Conservation (phyloP, 2,888 invertebrate genomes). For the Plemyria rubiginata region DNA sequence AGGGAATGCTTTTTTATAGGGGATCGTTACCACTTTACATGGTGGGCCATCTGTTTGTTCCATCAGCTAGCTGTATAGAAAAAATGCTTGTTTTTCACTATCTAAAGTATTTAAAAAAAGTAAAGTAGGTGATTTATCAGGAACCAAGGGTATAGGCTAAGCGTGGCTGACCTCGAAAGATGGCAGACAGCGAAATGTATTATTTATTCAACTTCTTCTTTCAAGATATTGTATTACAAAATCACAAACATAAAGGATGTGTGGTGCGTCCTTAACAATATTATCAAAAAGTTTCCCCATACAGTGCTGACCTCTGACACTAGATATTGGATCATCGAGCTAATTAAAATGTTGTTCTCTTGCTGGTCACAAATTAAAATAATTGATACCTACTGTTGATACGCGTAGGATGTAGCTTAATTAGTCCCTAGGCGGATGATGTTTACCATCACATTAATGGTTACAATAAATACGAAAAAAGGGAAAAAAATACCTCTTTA, state of each 20-base stretch:
- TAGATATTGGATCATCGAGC: slow-evolving; percentile 66
- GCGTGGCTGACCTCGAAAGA: no score
- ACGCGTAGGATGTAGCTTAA: slow-evolving; percentile 34
- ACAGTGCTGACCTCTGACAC: slow-evolving; percentile 71
- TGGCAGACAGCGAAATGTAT: no score
- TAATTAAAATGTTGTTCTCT: slow-evolving; percentile 60
- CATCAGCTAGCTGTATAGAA: no score
- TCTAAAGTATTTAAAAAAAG: not conserved
- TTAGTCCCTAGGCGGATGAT: slow-evolving; percentile 21
- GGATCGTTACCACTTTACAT: no score
- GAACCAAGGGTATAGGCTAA: no score
- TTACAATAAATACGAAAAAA: not conserved
- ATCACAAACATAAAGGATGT: slow-evolving; percentile 1
- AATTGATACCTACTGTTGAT: slow-evolving; percentile 38
- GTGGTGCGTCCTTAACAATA: slow-evolving; percentile 2
- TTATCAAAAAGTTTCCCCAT: slow-evolving; percentile 59
- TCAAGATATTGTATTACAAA: no score
- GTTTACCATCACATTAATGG: not conserved
- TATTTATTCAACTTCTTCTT: no score
- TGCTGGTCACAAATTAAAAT: slow-evolving; percentile 35
- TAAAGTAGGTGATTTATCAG: no score
- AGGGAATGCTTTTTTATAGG: no score
- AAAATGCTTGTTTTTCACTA: not conserved
- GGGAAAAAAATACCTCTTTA: no score
- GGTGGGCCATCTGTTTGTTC: no score